These are phyloP conservation scores for Lasioglossum baleicum DNA, from an alignment of 1,140 invertebrate species.

Conservation along the genomic window DNA sequence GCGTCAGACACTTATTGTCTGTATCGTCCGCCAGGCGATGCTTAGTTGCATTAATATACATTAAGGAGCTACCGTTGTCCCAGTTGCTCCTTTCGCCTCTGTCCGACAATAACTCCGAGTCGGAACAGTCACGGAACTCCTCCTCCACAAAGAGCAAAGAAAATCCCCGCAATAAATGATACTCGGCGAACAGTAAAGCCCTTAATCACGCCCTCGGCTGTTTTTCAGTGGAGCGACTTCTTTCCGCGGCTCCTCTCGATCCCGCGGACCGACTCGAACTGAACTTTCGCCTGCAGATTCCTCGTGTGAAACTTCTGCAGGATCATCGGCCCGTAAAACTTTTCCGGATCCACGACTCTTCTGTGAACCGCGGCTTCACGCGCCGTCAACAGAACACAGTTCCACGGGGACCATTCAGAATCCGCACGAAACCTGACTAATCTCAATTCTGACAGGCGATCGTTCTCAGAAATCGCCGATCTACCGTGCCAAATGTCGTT, in stretches of 20 bases:
- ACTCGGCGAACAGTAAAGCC: neutral
- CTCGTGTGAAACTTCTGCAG: conserved; percentile 70
- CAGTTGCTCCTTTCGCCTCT: neutral
- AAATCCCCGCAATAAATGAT: neutral
- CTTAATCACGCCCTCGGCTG: neutral
- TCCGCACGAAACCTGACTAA: conserved; percentile 82
- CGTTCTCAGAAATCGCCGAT: conserved; percentile 84
- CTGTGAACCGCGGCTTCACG: conserved; percentile 83
- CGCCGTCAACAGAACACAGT: conserved; percentile 83
- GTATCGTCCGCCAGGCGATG: neutral
- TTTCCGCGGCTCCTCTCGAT: neutral
- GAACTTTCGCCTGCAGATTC: conserved; percentile 75
- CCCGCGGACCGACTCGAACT: conserved; percentile 54
- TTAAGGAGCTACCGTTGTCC: neutral
- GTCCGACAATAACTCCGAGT: neutral
- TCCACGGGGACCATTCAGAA: conserved; percentile 86
- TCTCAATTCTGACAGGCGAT: conserved; percentile 81
- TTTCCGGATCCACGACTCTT: conserved; percentile 54
- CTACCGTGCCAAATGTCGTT: conserved; percentile 85
- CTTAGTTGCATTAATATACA: neutral
- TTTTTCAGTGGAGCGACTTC: neutral
- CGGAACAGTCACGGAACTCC: neutral
- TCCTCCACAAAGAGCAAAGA: neutral
- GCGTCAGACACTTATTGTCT: neutral
- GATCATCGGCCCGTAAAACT: conserved; percentile 70